Evolutionary conservation across 1,140 invertebrate genomes (phyloP), one percentile per base, ranked within the genome.

Genomic region (Bombus turneri): DNA sequence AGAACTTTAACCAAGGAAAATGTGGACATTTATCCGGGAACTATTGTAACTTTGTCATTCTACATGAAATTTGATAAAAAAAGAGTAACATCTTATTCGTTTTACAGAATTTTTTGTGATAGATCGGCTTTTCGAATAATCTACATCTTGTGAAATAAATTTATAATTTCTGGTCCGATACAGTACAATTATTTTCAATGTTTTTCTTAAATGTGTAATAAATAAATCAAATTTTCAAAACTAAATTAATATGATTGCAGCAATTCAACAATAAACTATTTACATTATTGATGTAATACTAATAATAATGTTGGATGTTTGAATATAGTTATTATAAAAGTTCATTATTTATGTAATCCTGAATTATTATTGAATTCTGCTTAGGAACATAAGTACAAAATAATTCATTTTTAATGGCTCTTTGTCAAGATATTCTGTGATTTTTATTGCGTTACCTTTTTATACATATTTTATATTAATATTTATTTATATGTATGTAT

Each of bases 231-330:
- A 28, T 39, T 69, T 37, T 10, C 31, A 39, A 69, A 69, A 68
- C 15, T 68, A 68, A 66, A 31, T 37, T 69, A 37, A 41, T 37
- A 37, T 39, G 18, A 22, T 53, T 53, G 28, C 59, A 62, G 59
- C 12, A 41, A 28, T 72, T 39, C 22, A 22, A 41, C 12, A 28
- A 25, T 72, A 72, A 72, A 39, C 31, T 25, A 57, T 59, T 75
- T 47, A 75, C 10, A 57, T 57, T 57, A 75, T 37, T 25, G 73
- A 75, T 75, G 73, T 57, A 57, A 75, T 62, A 62, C 59, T 57
- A 57, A 57, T 57, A 75, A 57, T 34, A 37, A 34, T 76, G 34
- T 59, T 59, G 34, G 59, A 76, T 59, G 25, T 57, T 76, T 59
- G 34, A 57, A 59, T 76, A 76, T 39, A 76, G 22, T 75, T 31